A percentile compares a stretch with the other conserved stretches of the same genome.
Evolutionary conservation across 2,113 vertebrate genomes (phyloP).

Genomic region (Ondatra zibethicus): DNA sequence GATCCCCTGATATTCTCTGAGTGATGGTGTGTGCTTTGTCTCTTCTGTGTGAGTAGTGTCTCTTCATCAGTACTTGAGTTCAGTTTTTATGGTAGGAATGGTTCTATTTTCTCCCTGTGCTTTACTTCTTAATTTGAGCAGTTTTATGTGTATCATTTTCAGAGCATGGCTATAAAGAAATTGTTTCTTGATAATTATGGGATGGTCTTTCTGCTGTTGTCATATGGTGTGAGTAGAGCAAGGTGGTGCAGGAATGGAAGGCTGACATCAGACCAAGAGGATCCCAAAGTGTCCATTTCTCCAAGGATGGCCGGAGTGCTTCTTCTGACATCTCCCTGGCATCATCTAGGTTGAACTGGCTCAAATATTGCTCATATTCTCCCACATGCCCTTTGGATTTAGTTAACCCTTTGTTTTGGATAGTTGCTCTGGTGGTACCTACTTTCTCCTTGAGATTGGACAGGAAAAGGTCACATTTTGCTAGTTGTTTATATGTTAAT

Average conservation of each 20-base stretch:
- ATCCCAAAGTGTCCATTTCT: not conserved
- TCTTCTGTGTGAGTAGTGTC: not conserved
- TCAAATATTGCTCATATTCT: too few species aligned
- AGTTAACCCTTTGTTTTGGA: not conserved
- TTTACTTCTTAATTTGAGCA: conserved; percentile 3
- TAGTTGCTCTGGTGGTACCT: not conserved
- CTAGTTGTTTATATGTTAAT: not conserved
- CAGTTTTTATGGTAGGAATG: not conserved
- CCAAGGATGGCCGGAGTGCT: not conserved
- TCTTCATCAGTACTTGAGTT: not conserved
- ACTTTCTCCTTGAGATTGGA: not conserved
- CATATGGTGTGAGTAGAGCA: not conserved
- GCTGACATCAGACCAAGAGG: not conserved
- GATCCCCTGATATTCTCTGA: not conserved
- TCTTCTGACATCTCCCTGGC: not conserved
- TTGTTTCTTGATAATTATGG: not conserved
- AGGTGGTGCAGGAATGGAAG: not conserved
- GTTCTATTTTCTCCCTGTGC: not conserved
- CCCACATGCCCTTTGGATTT: not conserved
- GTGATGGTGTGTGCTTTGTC: not conserved
- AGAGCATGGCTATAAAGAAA: not conserved
- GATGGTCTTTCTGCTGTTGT: not conserved
- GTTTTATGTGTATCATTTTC: not conserved
- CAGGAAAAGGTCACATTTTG: not conserved
- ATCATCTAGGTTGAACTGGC: not conserved